These are phyloP conservation scores for Corticium candelabrum DNA, from an alignment of 37 sponge, comb jelly and placozoan genomes.

Conservation along the genomic window DNA sequence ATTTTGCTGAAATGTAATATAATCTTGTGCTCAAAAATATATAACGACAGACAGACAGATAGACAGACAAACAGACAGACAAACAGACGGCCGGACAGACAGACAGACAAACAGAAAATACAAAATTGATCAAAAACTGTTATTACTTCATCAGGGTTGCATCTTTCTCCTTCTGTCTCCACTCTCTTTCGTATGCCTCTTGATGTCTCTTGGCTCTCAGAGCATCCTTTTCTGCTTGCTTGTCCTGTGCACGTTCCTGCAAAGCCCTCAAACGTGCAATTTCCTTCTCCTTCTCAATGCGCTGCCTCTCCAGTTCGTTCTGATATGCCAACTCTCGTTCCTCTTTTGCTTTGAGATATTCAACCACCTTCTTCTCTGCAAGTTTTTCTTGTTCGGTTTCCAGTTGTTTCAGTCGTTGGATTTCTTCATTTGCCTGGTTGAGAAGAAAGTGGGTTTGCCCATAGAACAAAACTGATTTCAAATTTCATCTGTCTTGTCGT, in stretches of 20 bases:
- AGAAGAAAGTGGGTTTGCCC: background rate
- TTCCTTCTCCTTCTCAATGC: constrained; percentile 91
- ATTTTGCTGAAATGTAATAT: too few relatives aligned
- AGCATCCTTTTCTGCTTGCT: constrained; percentile 94
- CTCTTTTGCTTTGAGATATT: constrained; percentile 86
- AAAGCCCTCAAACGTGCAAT: constrained; percentile 83
- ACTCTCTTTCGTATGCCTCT: constrained; percentile 91
- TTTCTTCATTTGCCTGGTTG: constrained; percentile 51
- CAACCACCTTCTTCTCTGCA: constrained; percentile 78
- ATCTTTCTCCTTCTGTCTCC: constrained; percentile 88
- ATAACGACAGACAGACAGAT: too few relatives aligned
- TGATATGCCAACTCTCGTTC: constrained; percentile 72
- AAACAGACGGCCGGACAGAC: too few relatives aligned
- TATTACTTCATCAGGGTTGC: constrained; percentile 75
- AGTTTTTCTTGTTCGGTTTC: constrained; percentile 72
- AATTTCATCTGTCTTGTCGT: too few relatives aligned
- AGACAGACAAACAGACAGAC: too few relatives aligned
- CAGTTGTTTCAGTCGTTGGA: constrained; percentile 59
- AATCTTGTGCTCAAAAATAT: too few relatives aligned
- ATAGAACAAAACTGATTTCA: background rate
- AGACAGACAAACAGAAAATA: too few relatives aligned
- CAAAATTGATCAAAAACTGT: too few relatives aligned
- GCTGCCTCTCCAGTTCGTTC: constrained; percentile 72
- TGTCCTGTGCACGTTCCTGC: constrained; percentile 96
- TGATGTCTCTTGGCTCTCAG: constrained; percentile 89